Conservation (phyloP, 2,113 vertebrate species). For the Telmatochromis sp. region DNA sequence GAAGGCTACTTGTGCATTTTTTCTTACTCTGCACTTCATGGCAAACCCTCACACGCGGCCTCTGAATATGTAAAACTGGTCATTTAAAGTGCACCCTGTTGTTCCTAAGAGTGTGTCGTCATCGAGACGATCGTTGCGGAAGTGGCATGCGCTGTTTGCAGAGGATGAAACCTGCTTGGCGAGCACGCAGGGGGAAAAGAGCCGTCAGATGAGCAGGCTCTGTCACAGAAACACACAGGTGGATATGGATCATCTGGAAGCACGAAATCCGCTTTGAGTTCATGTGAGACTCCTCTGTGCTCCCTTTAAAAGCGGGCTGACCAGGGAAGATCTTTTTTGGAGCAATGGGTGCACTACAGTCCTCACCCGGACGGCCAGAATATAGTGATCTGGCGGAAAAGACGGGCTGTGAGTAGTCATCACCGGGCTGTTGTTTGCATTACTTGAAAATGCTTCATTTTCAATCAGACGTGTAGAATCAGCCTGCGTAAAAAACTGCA, state of each 20-base stretch:
- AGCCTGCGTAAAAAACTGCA: not conserved
- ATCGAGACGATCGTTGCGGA: constrained; percentile 32
- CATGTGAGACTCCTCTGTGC: not conserved
- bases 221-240: not conserved
- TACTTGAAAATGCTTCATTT: not conserved
- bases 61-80: constrained; percentile 5
- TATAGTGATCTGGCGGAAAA: constrained; percentile 76
- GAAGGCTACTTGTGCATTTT: not conserved
- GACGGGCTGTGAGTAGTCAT: constrained; percentile 85
- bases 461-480: not conserved
- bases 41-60: not conserved
- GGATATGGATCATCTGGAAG: not conserved
- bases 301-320: not conserved
- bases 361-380: constrained; percentile 68
- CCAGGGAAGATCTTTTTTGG: too few relatives aligned
- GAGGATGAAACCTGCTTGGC: constrained; percentile 2
- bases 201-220: not conserved
- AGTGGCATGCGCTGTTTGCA: constrained; percentile 16
- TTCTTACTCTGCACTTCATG: too few relatives aligned
- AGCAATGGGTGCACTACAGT: constrained; percentile 80
- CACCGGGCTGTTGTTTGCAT: not conserved
- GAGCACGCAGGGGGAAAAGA: not conserved
- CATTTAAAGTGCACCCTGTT: constrained; percentile 19
- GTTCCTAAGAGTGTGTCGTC: constrained; percentile 21
- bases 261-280: not conserved